Evolutionary conservation across 2,113 vertebrate species (phyloP).

Genomic region (Galbula dea): DNA sequence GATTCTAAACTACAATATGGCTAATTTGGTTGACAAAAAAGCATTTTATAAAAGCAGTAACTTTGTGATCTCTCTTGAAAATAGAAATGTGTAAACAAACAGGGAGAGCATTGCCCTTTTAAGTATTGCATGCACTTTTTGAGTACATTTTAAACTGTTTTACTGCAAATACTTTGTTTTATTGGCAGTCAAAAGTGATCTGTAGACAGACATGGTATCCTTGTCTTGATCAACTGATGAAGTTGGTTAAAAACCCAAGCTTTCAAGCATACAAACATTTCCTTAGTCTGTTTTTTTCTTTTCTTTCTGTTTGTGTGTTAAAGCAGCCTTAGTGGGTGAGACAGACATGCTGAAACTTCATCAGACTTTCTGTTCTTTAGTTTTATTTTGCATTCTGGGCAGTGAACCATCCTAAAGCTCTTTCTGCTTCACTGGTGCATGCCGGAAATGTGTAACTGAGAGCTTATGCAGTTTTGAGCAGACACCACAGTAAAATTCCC

Average conservation of each 20-base stretch:
- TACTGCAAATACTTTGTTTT: background rate
- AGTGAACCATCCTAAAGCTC: background rate
- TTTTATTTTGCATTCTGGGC: conserved; percentile 52
- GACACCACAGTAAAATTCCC: conserved; percentile 18
- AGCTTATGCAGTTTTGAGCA: conserved; percentile 35
- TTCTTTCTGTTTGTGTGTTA: background rate
- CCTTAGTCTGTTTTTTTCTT: background rate
- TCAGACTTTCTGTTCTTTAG: conserved; percentile 24
- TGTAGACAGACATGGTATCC: background rate
- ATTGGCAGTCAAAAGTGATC: background rate
- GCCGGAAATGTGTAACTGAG: background rate
- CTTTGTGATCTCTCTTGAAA: background rate
- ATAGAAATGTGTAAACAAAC: background rate
- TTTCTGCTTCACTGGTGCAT: background rate
- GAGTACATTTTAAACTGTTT: background rate
- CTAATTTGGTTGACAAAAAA: background rate
- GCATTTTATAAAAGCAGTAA: background rate
- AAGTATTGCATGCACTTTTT: background rate
- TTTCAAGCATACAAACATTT: background rate
- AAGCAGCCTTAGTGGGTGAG: background rate
- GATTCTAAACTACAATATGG: background rate
- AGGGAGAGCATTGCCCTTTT: background rate
- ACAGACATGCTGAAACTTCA: background rate
- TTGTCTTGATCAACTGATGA: background rate
- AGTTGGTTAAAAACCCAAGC: background rate